Conservation (phyloP, 2,797 vertebrate species). For the Helicolenus hilgendorfi region DNA sequence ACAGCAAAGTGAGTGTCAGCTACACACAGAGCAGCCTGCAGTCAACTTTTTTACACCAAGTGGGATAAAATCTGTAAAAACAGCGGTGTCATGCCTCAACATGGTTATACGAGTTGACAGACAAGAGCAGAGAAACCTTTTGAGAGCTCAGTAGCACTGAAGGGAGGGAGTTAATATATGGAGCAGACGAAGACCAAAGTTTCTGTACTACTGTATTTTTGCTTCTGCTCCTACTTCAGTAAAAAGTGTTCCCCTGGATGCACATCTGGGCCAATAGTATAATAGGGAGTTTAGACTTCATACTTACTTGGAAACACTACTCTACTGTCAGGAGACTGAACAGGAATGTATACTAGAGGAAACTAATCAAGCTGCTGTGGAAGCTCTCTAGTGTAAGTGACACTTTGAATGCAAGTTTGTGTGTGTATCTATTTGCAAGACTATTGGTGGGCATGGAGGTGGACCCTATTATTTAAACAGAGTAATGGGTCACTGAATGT, state of each 20-base stretch:
- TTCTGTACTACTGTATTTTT: not conserved
- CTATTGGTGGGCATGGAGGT: not conserved
- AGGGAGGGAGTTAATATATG: not conserved
- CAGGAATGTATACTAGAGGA: not conserved
- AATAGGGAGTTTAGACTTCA: not conserved
- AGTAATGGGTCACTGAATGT: constrained; percentile 3
- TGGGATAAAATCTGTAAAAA: constrained; percentile 2
- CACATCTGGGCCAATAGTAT: not conserved
- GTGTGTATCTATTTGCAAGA: not conserved
- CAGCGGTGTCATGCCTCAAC: not conserved
- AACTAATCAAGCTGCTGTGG: not conserved
- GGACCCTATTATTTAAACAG: not conserved
- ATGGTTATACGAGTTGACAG: not conserved
- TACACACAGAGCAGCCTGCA: not conserved
- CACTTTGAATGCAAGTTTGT: not conserved
- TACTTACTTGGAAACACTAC: not conserved
- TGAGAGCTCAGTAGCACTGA: not conserved
- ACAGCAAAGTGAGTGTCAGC: constrained; percentile 3
- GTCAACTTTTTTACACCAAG: not conserved
- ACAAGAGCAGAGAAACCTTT: not conserved
- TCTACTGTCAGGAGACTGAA: not conserved
- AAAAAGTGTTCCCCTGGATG: not conserved
- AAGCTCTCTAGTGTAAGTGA: not conserved
- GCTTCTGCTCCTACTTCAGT: not conserved
- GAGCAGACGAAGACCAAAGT: not conserved